Evolutionary conservation across 2,888 invertebrate species (phyloP).

Genomic region (Hybos culiciformis): DNA sequence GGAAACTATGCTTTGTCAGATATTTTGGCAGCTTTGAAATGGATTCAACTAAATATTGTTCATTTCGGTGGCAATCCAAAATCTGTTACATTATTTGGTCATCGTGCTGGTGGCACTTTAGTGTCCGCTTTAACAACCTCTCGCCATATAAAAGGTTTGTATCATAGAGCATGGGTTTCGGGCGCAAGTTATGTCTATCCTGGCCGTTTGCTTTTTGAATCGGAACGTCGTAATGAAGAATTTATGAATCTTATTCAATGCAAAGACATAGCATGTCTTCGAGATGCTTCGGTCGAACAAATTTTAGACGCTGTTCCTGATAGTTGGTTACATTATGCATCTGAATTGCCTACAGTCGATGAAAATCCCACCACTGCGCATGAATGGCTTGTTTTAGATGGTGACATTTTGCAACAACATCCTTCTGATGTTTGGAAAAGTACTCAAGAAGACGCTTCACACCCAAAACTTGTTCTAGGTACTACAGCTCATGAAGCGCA

Average conservation of each 20-base stretch:
- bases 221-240: constrained; percentile 46
- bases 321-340: constrained; percentile 50
- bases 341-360: constrained; percentile 39
- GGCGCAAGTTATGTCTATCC: constrained; percentile 64
- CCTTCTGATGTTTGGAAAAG: constrained; percentile 51
- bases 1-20: constrained; percentile 81
- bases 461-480: constrained; percentile 49
- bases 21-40: constrained; percentile 57
- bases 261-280: constrained; percentile 44
- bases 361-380: constrained; percentile 46
- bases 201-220: constrained; percentile 44
- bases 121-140: constrained; percentile 57
- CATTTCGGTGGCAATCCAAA: constrained; percentile 71
- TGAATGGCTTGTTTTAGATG: constrained; percentile 67
- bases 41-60: constrained; percentile 69
- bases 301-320: constrained; percentile 57
- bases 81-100: constrained; percentile 69
- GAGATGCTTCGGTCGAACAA: constrained; percentile 40
- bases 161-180: constrained; percentile 65
- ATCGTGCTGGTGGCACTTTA: constrained; percentile 72
- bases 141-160: constrained; percentile 47
- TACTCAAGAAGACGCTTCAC: constrained; percentile 30
- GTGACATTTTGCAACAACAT: constrained; percentile 50
- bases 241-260: constrained; percentile 47
- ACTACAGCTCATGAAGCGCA: constrained; percentile 61